Evolutionary conservation across 2,888 invertebrate genomes (phyloP), one percentile per base, ranked within the genome.

Genomic region (Cataglyphis altisquamis): DNA sequence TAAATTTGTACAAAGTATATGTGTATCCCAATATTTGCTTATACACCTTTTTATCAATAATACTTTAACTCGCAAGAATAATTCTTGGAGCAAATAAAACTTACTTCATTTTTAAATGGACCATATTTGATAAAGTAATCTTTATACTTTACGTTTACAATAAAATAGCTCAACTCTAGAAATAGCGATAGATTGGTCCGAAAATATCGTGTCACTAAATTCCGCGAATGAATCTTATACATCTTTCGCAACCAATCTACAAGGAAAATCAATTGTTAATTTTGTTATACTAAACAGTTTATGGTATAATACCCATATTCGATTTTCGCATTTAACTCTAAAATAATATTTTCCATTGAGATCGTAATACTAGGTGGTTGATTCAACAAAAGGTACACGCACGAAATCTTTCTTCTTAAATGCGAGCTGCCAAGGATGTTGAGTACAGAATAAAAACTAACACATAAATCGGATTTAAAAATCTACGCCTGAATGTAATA

Each of bases 341-440:
- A 90, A 91, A 89, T 91, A 89, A 92, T 88, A 68, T 88, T 90
- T 89, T 88, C 86, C 90, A 88, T 91, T 92, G 93, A 93, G 92
- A 93, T 93, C 93, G 91, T 91, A 91, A 93, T 91, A 92, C 92
- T 92, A 92, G 84, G 85, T 85, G 87, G 85, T 90, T 89, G 86
- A 84, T 86, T 89, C 85, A 74, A 87, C 78, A 80, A 81, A 81
- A 25, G 73, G 85, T 78, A 64, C 68, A 78, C 85, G 63, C 62
- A 78, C 25, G 75, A 55, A 29, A 81, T 9, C 29, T 72, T 84
- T 52, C 82, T 72, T 84, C 57, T 64, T 73, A 81, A 81, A 57
- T 87, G 77, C 77, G 81, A 90, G 90, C 90, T 90, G 91, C 90
- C 90, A 78, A 83, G 80, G 64, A 66, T 66, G 84, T 84, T 63